A percentile compares a stretch with the other conserved stretches of the same genome.
These are phyloP conservation scores for Lasioglossum leucozonium DNA, from an alignment of 2,888 invertebrate species.

Conservation along the genomic window DNA sequence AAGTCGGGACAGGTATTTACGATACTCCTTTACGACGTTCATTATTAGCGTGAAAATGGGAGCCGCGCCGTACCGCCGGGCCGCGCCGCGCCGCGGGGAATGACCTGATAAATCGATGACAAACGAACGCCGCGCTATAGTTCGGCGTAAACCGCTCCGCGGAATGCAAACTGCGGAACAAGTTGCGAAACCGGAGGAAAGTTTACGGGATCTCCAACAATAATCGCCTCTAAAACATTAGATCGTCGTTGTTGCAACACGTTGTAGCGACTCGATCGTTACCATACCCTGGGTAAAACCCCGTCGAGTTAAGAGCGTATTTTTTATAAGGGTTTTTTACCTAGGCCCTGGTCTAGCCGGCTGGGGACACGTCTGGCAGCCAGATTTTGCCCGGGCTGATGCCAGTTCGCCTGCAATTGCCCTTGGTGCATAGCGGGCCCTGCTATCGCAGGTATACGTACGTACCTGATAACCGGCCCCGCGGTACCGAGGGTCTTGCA, in stretches of 20 bases:
- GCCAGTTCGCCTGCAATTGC: too few relatives aligned
- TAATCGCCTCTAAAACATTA: conserved; percentile 28
- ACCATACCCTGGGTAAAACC: too few relatives aligned
- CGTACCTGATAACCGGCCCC: too few relatives aligned
- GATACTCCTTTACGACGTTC: conserved; percentile 13
- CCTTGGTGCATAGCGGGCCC: too few relatives aligned
- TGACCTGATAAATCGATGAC: conserved; percentile 64
- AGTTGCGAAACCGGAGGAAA: conserved; percentile 42
- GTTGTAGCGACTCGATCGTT: too few relatives aligned
- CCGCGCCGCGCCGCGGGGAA: background rate
- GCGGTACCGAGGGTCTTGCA: too few relatives aligned
- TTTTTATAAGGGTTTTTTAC: too few relatives aligned
- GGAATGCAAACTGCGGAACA: conserved; percentile 59
- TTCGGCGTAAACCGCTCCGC: conserved; percentile 35
- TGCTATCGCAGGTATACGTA: too few relatives aligned
- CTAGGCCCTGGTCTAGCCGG: too few relatives aligned
- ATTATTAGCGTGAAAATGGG: conserved; percentile 6
- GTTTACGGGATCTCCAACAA: conserved; percentile 26
- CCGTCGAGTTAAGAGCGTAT: too few relatives aligned
- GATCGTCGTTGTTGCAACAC: conserved; percentile 20
- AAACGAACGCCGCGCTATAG: conserved; percentile 46
- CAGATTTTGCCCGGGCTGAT: too few relatives aligned
- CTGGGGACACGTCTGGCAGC: too few relatives aligned
- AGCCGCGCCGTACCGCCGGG: background rate
- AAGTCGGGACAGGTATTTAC: conserved; percentile 16